Evolutionary conservation across 2,797 vertebrate genomes (phyloP).

Genomic region (Clarias fuscus): DNA sequence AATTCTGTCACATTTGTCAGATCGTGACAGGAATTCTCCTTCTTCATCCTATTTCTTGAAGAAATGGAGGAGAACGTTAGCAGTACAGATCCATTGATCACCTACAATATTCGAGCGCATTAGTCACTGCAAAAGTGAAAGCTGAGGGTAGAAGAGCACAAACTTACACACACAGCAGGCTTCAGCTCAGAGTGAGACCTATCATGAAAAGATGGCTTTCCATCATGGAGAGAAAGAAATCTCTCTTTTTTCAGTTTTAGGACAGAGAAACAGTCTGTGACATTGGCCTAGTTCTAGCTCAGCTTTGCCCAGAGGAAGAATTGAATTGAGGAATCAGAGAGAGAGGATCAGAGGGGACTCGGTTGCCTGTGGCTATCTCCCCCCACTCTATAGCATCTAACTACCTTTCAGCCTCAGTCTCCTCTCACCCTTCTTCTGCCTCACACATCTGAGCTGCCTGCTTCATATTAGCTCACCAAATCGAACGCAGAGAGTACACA

Average conservation of each 20-base stretch:
- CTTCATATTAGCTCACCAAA: constrained; percentile 71
- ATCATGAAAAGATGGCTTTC: constrained; percentile 63
- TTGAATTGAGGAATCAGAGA: constrained; percentile 77
- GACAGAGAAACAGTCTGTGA: constrained; percentile 72
- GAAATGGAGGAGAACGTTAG: constrained; percentile 43
- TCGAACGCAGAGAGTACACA: constrained; percentile 69
- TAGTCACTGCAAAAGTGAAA: constrained; percentile 44
- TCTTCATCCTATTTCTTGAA: constrained; percentile 43
- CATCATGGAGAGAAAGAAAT: constrained; percentile 59
- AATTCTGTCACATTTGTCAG: constrained; percentile 52
- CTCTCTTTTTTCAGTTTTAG: constrained; percentile 61
- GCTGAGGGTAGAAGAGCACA: constrained; percentile 28
- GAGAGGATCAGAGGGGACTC: constrained; percentile 79
- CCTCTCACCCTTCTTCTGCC: constrained; percentile 61
- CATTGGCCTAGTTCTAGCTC: constrained; percentile 78
- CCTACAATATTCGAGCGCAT: constrained; percentile 59
- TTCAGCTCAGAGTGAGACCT: constrained; percentile 46
- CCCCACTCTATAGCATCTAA: constrained; percentile 66
- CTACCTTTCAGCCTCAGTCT: constrained; percentile 70
- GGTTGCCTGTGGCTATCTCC: constrained; percentile 76
- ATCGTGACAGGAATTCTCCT: constrained; percentile 37
- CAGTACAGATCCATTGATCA: constrained; percentile 64
- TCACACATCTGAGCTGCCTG: constrained; percentile 65
- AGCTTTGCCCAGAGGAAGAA: constrained; percentile 72
- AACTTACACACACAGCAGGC: constrained; percentile 25